Conservation (phyloP, 2,797 vertebrate genomes). For the Siniperca undulata region DNA sequence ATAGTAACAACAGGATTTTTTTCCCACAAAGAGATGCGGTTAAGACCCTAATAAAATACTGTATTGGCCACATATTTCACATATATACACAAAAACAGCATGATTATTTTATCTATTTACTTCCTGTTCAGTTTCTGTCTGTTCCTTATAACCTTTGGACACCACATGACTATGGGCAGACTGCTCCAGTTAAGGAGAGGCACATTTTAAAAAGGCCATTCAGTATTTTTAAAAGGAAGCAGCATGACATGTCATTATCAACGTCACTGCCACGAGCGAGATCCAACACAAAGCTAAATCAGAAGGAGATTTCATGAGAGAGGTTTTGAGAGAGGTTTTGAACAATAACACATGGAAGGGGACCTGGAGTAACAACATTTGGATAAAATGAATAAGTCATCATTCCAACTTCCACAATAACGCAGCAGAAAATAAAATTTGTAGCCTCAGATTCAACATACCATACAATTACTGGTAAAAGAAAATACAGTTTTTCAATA, state of each 20-base stretch:
- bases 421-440: conserved; percentile 53
- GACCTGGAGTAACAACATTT: conserved; percentile 33
- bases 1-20: background rate
- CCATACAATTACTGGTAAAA: conserved; percentile 62
- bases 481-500: conserved; percentile 69
- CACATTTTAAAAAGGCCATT: conserved; percentile 87
- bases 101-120: conserved; percentile 39
- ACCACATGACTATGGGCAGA: conserved; percentile 65
- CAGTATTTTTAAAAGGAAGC: conserved; percentile 78
- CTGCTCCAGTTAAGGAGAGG: conserved; percentile 84
- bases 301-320: conserved; percentile 49
- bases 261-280: conserved; percentile 68
- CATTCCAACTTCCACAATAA: conserved; percentile 45
- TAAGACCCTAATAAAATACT: conserved; percentile 29
- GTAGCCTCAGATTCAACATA: conserved; percentile 53
- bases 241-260: conserved; percentile 66
- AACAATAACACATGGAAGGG: conserved; percentile 31
- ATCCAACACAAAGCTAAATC: conserved; percentile 67
- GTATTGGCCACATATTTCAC: conserved; percentile 45
- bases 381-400: conserved; percentile 52
- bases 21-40: conserved; percentile 13
- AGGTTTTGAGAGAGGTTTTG: conserved; percentile 42
- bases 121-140: conserved; percentile 58
- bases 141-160: conserved; percentile 57
- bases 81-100: conserved; percentile 49